Evolutionary conservation across 2,797 vertebrate genomes (phyloP).

Genomic region (Clamator glandarius): DNA sequence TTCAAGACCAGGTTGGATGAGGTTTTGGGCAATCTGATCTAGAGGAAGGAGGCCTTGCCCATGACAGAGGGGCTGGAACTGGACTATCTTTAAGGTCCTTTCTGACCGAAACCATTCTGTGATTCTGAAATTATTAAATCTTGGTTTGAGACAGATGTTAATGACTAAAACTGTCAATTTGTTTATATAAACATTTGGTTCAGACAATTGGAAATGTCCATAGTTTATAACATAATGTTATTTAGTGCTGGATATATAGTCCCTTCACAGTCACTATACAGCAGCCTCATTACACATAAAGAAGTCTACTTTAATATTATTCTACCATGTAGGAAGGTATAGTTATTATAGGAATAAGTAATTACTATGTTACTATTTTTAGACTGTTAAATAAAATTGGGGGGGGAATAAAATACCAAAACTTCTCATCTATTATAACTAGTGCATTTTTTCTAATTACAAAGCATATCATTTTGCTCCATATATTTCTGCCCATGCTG

Average conservation of each 20-base stretch:
- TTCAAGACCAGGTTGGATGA: too few relatives aligned
- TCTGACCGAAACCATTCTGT: too few relatives aligned
- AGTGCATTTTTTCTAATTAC: not conserved
- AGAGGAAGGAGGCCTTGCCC: too few relatives aligned
- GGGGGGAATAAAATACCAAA: not conserved
- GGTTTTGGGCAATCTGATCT: too few relatives aligned
- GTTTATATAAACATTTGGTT: not conserved
- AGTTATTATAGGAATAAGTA: not conserved
- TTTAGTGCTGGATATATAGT: not conserved
- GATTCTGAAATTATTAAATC: not conserved
- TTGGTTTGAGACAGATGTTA: not conserved
- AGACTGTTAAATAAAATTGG: not conserved
- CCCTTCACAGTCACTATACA: not conserved
- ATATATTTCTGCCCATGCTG: not conserved
- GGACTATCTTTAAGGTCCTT: too few relatives aligned
- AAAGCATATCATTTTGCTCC: not conserved
- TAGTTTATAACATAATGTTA: not conserved
- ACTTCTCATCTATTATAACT: not conserved
- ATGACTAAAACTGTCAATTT: not conserved
- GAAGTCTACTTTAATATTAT: not conserved
- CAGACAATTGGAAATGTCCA: not conserved
- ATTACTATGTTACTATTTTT: not conserved
- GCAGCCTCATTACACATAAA: not conserved
- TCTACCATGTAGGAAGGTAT: not conserved
- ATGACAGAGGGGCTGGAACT: too few relatives aligned